Evolutionary conservation across 2,888 invertebrate species (phyloP).

Genomic region (Muscina levida): DNA sequence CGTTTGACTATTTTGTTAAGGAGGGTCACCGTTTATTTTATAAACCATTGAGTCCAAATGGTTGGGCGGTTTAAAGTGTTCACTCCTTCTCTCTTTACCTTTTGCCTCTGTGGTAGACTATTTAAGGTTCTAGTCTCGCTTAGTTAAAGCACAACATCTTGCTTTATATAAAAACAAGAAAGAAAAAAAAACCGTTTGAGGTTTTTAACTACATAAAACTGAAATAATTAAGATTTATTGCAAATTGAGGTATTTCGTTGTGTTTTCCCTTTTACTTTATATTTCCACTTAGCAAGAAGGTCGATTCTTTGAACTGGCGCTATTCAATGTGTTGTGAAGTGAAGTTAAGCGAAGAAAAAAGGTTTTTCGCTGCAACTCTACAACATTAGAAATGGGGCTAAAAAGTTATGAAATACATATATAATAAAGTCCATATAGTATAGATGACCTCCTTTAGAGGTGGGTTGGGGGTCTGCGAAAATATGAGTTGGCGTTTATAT

Average conservation of each 20-base stretch:
- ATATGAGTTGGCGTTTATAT: too few relatives aligned
- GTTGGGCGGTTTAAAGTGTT: neutral
- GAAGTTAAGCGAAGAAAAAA: too few relatives aligned
- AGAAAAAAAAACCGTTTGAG: neutral
- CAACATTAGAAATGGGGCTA: neutral
- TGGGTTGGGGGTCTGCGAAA: too few relatives aligned
- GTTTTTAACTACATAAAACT: neutral
- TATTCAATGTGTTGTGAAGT: too few relatives aligned
- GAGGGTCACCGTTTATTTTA: neutral
- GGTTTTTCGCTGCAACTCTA: neutral
- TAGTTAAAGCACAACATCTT: constrained; percentile 5
- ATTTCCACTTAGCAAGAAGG: neutral
- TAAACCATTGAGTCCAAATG: neutral
- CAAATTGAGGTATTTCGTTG: neutral
- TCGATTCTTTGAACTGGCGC: too few relatives aligned
- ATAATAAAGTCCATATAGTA: neutral
- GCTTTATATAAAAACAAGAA: neutral
- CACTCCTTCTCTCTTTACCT: neutral
- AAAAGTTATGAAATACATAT: neutral
- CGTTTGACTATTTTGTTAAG: neutral
- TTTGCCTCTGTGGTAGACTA: neutral
- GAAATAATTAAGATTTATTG: constrained; percentile 24
- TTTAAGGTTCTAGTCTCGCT: neutral
- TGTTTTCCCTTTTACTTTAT: neutral
- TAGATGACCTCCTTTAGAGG: neutral